Conservation (phyloP, 2,797 vertebrate genomes). For the Fratercula arctica region DNA sequence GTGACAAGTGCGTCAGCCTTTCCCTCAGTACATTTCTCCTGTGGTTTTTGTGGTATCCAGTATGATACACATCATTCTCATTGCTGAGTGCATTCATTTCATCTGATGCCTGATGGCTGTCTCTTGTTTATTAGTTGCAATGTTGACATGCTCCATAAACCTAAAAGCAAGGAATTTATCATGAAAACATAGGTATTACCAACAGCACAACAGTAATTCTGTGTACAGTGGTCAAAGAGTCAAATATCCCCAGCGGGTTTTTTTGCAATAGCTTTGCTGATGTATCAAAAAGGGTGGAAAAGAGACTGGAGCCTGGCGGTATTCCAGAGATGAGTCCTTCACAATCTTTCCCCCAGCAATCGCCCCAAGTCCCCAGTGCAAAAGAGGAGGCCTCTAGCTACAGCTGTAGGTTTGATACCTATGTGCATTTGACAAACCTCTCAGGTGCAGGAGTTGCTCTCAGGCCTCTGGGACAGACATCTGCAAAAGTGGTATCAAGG, state of each 20-base stretch:
- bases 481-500: neutral
- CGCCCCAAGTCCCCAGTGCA: neutral
- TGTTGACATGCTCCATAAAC: slow-evolving; percentile 39
- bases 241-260: neutral
- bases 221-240: neutral
- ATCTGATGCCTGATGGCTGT: slow-evolving; percentile 32
- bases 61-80: slow-evolving; percentile 38
- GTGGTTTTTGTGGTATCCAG: slow-evolving; percentile 53
- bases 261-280: neutral
- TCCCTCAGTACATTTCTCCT: slow-evolving; percentile 23
- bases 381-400: neutral
- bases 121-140: slow-evolving; percentile 38
- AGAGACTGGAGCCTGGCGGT: neutral
- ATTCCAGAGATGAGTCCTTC: neutral
- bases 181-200: slow-evolving; percentile 35
- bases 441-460: neutral
- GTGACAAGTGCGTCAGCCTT: slow-evolving; percentile 28
- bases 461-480: neutral
- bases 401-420: neutral
- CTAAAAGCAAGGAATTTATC: slow-evolving; percentile 45
- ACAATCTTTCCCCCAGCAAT: neutral
- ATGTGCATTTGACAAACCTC: neutral
- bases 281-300: neutral
- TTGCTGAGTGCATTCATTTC: slow-evolving; percentile 3
- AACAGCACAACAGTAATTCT: neutral